phyloP scores from a whole-genome alignment of 2,888 invertebrate species.

The Portevinia maculata region DNA sequence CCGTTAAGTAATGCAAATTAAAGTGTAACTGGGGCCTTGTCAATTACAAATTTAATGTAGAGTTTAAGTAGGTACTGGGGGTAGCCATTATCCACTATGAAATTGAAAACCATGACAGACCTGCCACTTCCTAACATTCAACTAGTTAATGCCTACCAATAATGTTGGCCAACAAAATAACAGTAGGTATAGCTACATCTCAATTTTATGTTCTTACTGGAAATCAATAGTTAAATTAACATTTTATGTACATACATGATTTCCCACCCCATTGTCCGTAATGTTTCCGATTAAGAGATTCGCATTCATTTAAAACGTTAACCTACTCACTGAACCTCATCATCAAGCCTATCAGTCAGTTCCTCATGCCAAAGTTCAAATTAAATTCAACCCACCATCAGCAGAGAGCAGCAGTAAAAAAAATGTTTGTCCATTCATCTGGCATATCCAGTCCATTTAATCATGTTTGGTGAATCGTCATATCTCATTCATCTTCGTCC shows the following conservation, averaged over 20 bases:
- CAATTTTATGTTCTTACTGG: constrained; percentile 27
- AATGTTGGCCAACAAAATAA: constrained; percentile 10
- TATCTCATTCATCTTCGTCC: constrained; percentile 16
- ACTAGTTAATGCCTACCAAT: constrained; percentile 22
- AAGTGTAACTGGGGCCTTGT: no score
- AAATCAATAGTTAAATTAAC: constrained; percentile 58
- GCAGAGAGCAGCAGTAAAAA: neutral
- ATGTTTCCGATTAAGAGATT: constrained; percentile 31
- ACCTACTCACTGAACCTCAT: neutral
- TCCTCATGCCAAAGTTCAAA: neutral
- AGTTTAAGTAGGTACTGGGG: no score
- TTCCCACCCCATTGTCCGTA: no score
- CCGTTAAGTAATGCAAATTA: no score
- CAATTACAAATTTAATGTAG: no score
- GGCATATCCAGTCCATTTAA: constrained; percentile 61
- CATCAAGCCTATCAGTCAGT: constrained; percentile 3
- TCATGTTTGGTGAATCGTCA: constrained; percentile 47
- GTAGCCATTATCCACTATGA: no score
- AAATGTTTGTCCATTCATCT: constrained; percentile 38
- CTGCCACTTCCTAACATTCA: constrained; percentile 5
- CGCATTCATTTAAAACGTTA: constrained; percentile 30
- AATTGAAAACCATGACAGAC: neutral
- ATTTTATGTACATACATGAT: constrained; percentile 2
- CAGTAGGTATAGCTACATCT: constrained; percentile 30
- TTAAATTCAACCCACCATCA: neutral